Evolutionary conservation across 2,888 invertebrate species (phyloP), one percentile per base, ranked within the genome.

Genomic region (Liodrosophila aerea): DNA sequence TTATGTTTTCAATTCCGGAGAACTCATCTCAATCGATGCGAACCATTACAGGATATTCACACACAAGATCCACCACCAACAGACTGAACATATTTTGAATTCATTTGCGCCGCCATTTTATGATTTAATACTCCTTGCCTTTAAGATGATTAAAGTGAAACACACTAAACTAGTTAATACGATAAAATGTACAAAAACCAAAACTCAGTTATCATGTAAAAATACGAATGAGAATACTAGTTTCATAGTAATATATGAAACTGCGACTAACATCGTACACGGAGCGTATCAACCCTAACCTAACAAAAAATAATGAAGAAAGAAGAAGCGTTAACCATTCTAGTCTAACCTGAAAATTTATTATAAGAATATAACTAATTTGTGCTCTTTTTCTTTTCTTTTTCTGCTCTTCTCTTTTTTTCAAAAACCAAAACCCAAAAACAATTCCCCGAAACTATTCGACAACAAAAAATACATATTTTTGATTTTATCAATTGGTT

Each of bases 351-450:
- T 76, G 71, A 67, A 60, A 74, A 22, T 22, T 72, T 78, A 66
- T 53, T 57, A 73, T 65, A 62, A 69, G 73, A 73, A 69, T 76
- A 73, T 72, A 72, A 87, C 87, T 87, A 87, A 87, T 87, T 87
- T 87, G 77, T 84, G 77, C 77, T 83, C 78, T 85, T 86, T 85
- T 85, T 86, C 81, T 86, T 82, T 87, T 85, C 86, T 81, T 87
- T 85, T 84, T 85, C 81, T 86, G 85, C 85, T 85, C 85, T 87
- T 87, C 85, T 87, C 83, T 78, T 87, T 87, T 82, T 84, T 81
- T 81, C 66, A 58, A 77, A 41, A 43, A 30, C 40, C 37, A 64
- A 60, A 57, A 31, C 56, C 34, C 27, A 41, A 50, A 56, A 41
- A 58, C 34, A 52, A 30, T 59, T 51, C 50, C 33, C 9, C 40